These are phyloP conservation scores for Cantharis lateralis DNA, from an alignment of 2,888 invertebrate genomes.

Conservation along the genomic window DNA sequence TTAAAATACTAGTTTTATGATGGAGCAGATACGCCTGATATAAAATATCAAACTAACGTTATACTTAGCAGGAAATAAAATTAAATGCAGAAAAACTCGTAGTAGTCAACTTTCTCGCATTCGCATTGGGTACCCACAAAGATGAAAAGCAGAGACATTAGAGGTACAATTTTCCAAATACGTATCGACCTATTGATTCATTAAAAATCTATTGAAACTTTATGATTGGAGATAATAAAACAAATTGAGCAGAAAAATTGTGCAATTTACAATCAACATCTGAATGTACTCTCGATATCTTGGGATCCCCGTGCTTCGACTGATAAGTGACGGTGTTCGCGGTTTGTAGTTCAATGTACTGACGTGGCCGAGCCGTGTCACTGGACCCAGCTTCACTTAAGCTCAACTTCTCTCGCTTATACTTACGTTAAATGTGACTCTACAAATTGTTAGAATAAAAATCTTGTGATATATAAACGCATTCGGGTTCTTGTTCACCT, in stretches of 20 bases:
- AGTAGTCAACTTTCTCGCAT: constrained; percentile 10
- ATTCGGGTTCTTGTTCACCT: neutral
- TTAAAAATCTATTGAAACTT: neutral
- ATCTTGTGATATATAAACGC: neutral
- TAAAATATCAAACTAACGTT: constrained; percentile 9
- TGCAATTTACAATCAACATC: constrained; percentile 8
- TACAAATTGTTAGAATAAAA: neutral
- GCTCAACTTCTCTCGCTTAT: constrained; percentile 20
- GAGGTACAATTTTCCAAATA: neutral
- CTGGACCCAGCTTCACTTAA: constrained; percentile 27
- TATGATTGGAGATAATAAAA: neutral
- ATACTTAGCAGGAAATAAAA: constrained; percentile 11
- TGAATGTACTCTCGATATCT: constrained; percentile 6
- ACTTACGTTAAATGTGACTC: constrained; percentile 6
- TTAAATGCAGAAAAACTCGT: constrained; percentile 5
- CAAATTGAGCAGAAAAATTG: constrained; percentile 1
- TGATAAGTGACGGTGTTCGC: constrained; percentile 25
- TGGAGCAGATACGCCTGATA: neutral
- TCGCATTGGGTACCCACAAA: neutral
- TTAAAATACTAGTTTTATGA: neutral
- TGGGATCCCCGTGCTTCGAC: constrained; percentile 6
- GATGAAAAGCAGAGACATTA: neutral
- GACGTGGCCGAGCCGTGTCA: constrained; percentile 34
- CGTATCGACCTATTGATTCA: neutral
- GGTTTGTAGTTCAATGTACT: constrained; percentile 37